These are phyloP conservation scores for Phlogophora meticulosa DNA, from an alignment of 2,888 invertebrate genomes.

Conservation along the genomic window DNA sequence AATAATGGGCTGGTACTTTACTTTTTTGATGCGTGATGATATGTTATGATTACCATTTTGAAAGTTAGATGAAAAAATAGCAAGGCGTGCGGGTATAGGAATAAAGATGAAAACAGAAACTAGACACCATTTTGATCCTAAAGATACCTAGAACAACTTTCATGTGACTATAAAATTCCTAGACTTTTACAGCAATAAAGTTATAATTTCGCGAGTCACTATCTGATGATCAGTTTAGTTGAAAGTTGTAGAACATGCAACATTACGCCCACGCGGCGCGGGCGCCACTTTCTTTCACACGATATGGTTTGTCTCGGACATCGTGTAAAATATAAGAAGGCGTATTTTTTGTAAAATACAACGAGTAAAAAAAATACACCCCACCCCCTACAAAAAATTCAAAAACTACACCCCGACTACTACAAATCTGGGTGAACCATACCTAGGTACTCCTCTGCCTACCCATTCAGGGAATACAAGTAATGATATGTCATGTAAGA, in stretches of 20 bases:
- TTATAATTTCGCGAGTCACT: constrained; percentile 30
- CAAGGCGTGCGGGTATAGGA: neutral
- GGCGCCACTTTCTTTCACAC: constrained; percentile 43
- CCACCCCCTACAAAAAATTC: too few relatives aligned
- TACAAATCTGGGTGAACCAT: too few relatives aligned
- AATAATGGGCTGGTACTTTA: too few relatives aligned
- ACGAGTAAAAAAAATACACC: too few relatives aligned
- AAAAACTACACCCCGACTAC: too few relatives aligned
- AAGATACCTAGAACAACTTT: constrained; percentile 39
- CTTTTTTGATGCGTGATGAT: too few relatives aligned
- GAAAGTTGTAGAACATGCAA: constrained; percentile 50
- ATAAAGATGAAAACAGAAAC: constrained; percentile 18
- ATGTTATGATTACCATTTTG: too few relatives aligned
- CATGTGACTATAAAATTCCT: constrained; percentile 36
- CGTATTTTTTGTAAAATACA: neutral
- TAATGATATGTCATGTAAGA: too few relatives aligned
- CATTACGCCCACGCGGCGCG: constrained; percentile 18
- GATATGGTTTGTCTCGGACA: constrained; percentile 1
- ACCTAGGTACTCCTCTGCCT: too few relatives aligned
- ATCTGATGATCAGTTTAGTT: constrained; percentile 41
- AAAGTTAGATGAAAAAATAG: neutral
- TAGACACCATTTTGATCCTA: constrained; percentile 17
- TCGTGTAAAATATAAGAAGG: constrained; percentile 5
- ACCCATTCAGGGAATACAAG: too few relatives aligned
- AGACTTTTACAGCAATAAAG: constrained; percentile 40